Evolutionary conservation across 2,113 vertebrate genomes (phyloP).

Genomic region (Rhizomys pruinosus): DNA sequence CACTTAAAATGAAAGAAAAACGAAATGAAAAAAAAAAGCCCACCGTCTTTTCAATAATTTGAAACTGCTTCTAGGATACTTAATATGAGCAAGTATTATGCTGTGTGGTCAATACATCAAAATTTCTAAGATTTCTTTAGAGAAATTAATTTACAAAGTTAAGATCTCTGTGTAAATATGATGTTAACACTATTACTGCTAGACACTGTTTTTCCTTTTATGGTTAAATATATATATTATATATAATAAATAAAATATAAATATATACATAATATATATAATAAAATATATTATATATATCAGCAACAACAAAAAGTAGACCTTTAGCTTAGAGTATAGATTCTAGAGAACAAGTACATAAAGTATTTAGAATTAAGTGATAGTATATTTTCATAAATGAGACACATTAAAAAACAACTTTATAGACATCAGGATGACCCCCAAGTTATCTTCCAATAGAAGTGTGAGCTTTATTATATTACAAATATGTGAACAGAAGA

Average conservation of each 20-base stretch:
- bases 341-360: slow-evolving; percentile 26
- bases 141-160: slow-evolving; percentile 31
- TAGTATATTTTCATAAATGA: slow-evolving; percentile 60
- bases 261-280: too few species aligned
- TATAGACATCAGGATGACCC: slow-evolving; percentile 53
- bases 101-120: neutral
- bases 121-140: slow-evolving; percentile 39
- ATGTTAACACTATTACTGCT: neutral
- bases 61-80: neutral
- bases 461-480: slow-evolving; percentile 65
- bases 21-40: neutral
- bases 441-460: slow-evolving; percentile 61
- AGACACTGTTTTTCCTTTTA: neutral
- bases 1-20: neutral
- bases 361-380: slow-evolving; percentile 64
- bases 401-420: slow-evolving; percentile 39
- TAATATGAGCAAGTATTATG: neutral
- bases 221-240: slow-evolving; percentile 19
- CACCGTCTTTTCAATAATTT: neutral
- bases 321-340: slow-evolving; percentile 2
- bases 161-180: neutral
- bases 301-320: neutral
- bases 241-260: too few species aligned
- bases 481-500: slow-evolving; percentile 67
- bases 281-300: too few species aligned